Evolutionary conservation across 2,113 vertebrate genomes (phyloP), one percentile per base, ranked within the genome.

Genomic region (Thamnaconus septentrionalis): DNA sequence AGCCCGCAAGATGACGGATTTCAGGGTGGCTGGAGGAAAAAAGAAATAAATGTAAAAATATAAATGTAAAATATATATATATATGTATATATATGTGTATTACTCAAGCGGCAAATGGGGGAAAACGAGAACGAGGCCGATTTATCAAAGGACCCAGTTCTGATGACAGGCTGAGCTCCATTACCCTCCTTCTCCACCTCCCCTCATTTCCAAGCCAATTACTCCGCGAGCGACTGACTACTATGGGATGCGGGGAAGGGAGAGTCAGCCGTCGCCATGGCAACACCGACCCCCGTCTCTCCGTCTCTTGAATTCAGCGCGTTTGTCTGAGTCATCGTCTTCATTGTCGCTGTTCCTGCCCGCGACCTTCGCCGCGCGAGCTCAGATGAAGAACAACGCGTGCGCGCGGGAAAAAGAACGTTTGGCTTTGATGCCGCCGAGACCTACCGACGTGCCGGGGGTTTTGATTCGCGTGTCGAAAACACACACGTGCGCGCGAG

Each of bases 241-340:
- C 76, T 75, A 78, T 49, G 71, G 61, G 82, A 82, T 78, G 66
- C 54, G 41, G 57, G 1, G 59, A 65, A 72, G 69, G 71, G 81
- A 83, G 70, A 66, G 83, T 66, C 68, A 81, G 76, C 67, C 83
- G 80, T 90, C 72, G 56, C 86, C 78, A 87, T 88, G 75, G 84
- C 69, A 88, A 91, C 79, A 1, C 45, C 12, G 40, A 31, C 18
- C 61, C 49, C 60, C 46, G 56, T 56, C 57, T 75, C 63, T 63
- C 66, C 48, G 64, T 59, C 59, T 69, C 70, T 74, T 56, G 64
- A 72, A 71, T 67, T 74, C 55, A 51, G 44, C 58, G 61, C 55
- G 56, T 79, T 79, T 60, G 59, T 75, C 66, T 64, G 71, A 76
- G 72, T 87, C 79, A 80, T 79, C 43, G 52, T 77, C 52, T 64